phyloP scores from a whole-genome alignment of 2,888 invertebrate genomes.

The Andrena chrysosceles region DNA sequence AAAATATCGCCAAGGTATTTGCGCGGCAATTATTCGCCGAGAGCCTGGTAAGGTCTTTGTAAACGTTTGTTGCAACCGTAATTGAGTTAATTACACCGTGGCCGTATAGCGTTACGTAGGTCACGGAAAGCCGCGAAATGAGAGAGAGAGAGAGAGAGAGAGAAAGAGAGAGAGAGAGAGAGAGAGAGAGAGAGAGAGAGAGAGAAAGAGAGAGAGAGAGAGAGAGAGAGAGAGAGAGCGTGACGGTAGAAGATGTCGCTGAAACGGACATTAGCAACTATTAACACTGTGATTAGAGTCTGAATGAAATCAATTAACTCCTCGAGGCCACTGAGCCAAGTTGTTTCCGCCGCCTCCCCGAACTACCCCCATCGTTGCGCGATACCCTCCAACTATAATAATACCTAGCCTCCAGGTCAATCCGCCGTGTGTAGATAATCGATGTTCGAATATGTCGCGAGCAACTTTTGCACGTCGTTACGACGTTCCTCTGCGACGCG shows the following conservation, averaged over 20 bases:
- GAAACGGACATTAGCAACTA: neutral
- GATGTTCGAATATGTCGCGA: neutral
- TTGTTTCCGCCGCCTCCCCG: too few relatives aligned
- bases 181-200: too few relatives aligned
- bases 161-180: too few relatives aligned
- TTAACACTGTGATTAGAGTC: neutral
- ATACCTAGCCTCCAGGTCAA: too few relatives aligned
- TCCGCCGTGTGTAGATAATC: too few relatives aligned
- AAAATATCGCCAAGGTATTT: neutral
- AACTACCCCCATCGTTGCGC: too few relatives aligned
- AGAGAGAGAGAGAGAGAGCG: too few relatives aligned
- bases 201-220: too few relatives aligned
- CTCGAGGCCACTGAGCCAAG: too few relatives aligned
- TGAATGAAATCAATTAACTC: too few relatives aligned
- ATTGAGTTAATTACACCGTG: slow-evolving; percentile 57
- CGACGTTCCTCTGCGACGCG: neutral
- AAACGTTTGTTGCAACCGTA: slow-evolving; percentile 54
- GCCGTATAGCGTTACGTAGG: slow-evolving; percentile 32
- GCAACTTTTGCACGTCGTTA: neutral
- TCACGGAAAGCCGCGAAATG: slow-evolving; percentile 37
- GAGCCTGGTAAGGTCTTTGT: slow-evolving; percentile 45
- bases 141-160: neutral
- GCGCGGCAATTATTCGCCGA: slow-evolving; percentile 38
- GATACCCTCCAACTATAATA: too few relatives aligned
- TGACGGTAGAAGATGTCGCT: too few relatives aligned